Base-by-base conservation (phyloP, 2,888 invertebrate species). In the Diarsia brunnea region DNA sequence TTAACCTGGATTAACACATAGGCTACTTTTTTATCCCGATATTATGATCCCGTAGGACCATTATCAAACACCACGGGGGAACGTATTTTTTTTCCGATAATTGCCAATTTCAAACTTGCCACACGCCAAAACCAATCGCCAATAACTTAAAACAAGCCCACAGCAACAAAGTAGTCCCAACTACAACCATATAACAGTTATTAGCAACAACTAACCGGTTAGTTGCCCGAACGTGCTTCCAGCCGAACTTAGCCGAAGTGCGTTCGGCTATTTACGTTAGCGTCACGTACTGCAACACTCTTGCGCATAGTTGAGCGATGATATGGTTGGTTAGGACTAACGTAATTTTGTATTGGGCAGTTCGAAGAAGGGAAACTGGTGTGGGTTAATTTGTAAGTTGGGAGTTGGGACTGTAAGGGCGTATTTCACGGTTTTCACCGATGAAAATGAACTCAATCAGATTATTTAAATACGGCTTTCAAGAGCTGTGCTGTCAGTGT, bases 251-350 rank as follows among this genome's bases (percentile, higher is more conserved):
- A 53, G 24, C 19, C 69, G 38, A 21, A 16, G 21, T 58, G 19
- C 21, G 31, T 63, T 63, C 63, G 63, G 38, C 27, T 87, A 80
- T 86, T 87, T 72, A 76, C 75, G 64, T 53, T 78, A 73, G 68
- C 3, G 53, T 78, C 86, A 86, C 86, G 86, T 86, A 61, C 76
- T 0, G 66, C 58, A 45, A 86, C 85, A 69, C 0, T 67, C 81
- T 82, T 60, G 81, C 71, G 49, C 85, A 84, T 84, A 79, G 43
- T 73, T 73, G 19, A 1, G 19, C 80, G 73, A 71, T 69, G 81
- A 81, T 67, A 84, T 58, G 76, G 21, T 72, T 66, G 45, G 47
- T 69, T 69, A 49, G 55, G n/a, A 27, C 70, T 74, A 58, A 58
- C 45, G 70, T 82, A 81, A 84, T 84, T 58, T 69, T 53, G 63